Evolutionary conservation across 1,140 invertebrate species (phyloP).

Genomic region (Zaprionus kolodkinae): DNA sequence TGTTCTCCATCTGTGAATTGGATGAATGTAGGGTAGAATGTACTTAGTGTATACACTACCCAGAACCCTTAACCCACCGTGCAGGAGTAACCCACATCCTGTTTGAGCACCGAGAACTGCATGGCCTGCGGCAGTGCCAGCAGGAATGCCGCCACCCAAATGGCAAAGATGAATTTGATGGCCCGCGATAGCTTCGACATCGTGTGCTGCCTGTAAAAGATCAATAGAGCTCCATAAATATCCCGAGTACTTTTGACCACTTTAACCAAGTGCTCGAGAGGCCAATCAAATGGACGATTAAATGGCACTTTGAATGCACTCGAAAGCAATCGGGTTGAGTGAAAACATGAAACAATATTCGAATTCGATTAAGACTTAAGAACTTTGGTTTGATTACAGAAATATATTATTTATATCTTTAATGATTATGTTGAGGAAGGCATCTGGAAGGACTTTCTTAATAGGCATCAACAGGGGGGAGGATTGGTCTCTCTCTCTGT

Average conservation of each 20-base stretch:
- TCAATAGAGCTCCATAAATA: background rate
- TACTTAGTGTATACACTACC: too few species aligned
- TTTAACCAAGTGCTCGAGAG: background rate
- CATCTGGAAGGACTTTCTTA: too few species aligned
- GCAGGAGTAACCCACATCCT: conserved; percentile 85
- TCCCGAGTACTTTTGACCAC: background rate
- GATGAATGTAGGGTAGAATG: too few species aligned
- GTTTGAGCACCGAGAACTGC: conserved; percentile 88
- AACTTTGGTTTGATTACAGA: background rate
- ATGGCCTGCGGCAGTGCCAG: conserved; percentile 92
- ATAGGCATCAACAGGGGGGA: too few species aligned
- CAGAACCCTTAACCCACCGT: too few species aligned
- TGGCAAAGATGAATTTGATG: conserved; percentile 88
- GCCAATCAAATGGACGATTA: background rate
- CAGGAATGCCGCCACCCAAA: conserved; percentile 89
- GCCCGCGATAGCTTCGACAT: conserved; percentile 92
- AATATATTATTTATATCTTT: too few species aligned
- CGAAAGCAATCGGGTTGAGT: background rate
- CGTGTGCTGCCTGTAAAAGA: conserved; percentile 87
- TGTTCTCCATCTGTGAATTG: conserved; percentile 84
- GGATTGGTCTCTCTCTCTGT: too few species aligned
- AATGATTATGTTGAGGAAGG: too few species aligned
- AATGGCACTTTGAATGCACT: background rate
- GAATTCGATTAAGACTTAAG: background rate
- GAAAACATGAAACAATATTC: background rate